phyloP scores from a whole-genome alignment of 1,140 invertebrate species.

The Macrocentrus cingulum region DNA sequence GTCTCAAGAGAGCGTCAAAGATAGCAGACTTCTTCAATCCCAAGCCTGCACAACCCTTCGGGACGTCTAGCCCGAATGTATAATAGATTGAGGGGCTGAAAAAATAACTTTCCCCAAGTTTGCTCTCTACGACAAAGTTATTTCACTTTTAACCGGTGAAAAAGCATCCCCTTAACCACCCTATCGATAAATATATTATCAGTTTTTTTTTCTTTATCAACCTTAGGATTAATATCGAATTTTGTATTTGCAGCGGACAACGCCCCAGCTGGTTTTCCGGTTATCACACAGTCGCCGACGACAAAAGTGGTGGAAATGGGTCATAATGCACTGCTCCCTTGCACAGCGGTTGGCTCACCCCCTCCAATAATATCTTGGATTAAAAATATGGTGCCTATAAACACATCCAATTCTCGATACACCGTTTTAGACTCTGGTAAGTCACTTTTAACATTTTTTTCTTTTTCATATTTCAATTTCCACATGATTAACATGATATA shows the following conservation, averaged over 20 bases:
- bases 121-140: too few species aligned
- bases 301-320: slow-evolving; percentile 94
- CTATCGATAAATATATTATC: too few species aligned
- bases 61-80: slow-evolving; percentile 13
- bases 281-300: slow-evolving; percentile 78
- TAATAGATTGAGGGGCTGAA: slow-evolving; percentile 18
- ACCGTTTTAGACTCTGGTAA: slow-evolving; percentile 77
- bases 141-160: not conserved
- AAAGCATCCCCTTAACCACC: too few species aligned
- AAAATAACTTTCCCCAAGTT: not conserved
- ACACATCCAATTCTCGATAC: slow-evolving; percentile 81
- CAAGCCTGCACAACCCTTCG: not conserved
- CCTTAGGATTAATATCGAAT: not conserved
- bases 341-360: slow-evolving; percentile 83
- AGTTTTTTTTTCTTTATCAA: slow-evolving; percentile 4
- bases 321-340: slow-evolving; percentile 85
- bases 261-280: slow-evolving; percentile 87
- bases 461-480: too few species aligned
- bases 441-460: slow-evolving; percentile 39
- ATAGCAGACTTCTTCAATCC: slow-evolving; percentile 20
- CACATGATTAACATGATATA: too few species aligned
- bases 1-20: slow-evolving; percentile 36
- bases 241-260: slow-evolving; percentile 73
- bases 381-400: slow-evolving; percentile 81
- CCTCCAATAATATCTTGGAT: slow-evolving; percentile 88